phyloP scores from a whole-genome alignment of 2,888 invertebrate genomes.

The Pimpla rufipes region DNA sequence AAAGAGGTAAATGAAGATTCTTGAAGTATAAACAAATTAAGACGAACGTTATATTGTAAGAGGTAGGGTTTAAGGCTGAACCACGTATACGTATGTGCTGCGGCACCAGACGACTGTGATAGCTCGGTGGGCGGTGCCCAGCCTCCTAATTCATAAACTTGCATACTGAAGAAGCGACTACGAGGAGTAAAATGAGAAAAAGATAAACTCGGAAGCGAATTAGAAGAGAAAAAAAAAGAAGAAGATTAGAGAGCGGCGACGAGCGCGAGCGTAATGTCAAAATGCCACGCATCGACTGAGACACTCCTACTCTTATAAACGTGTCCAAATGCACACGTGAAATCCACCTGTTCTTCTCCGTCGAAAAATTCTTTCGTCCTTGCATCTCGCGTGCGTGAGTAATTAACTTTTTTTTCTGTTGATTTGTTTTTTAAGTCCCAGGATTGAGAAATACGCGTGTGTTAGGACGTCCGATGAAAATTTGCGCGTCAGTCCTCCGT shows the following conservation, averaged over 20 bases:
- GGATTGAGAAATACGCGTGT: constrained; percentile 49
- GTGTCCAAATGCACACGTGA: constrained; percentile 75
- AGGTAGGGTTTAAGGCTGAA: constrained; percentile 85
- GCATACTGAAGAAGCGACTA: constrained; percentile 81
- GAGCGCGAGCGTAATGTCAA: constrained; percentile 50
- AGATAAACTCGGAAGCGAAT: constrained; percentile 60
- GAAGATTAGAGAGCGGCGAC: constrained; percentile 40
- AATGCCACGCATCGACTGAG: constrained; percentile 66
- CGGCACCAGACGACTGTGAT: constrained; percentile 86
- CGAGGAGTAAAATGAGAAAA: constrained; percentile 66
- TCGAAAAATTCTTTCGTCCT: constrained; percentile 48
- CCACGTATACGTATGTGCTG: constrained; percentile 86
- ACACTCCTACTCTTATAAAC: constrained; percentile 64
- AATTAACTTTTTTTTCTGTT: constrained; percentile 21
- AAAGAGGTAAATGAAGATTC: constrained; percentile 48
- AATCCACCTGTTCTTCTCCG: constrained; percentile 32
- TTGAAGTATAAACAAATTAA: constrained; percentile 49
- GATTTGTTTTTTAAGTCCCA: not conserved
- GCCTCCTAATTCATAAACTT: constrained; percentile 85
- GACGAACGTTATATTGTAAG: constrained; percentile 77
- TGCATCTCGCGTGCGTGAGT: constrained; percentile 22
- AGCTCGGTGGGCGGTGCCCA: constrained; percentile 86
- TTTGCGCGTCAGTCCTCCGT: constrained; percentile 3
- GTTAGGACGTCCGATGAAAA: constrained; percentile 42
- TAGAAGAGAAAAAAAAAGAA: too few relatives aligned